phyloP scores from a whole-genome alignment of 2,888 invertebrate species.

The Heteromyza rotundicornis region DNA sequence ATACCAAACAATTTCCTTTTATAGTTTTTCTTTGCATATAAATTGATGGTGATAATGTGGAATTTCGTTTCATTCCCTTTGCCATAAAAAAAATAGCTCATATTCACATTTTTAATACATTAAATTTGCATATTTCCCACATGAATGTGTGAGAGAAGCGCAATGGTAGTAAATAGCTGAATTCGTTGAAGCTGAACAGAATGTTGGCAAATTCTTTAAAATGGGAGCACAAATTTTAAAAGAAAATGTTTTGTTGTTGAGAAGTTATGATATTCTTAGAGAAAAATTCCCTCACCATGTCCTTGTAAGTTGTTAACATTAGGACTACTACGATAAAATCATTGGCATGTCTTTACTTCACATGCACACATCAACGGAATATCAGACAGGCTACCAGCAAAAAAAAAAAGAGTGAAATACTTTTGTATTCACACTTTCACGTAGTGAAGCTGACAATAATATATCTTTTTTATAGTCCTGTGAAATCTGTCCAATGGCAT shows the following conservation, averaged over 20 bases:
- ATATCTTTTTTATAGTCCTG: too few relatives aligned
- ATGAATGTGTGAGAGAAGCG: neutral
- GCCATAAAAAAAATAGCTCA: slow-evolving; percentile 5
- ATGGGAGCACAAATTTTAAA: too few relatives aligned
- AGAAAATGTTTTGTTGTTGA: too few relatives aligned
- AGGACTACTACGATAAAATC: neutral
- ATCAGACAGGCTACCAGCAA: neutral
- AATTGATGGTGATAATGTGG: slow-evolving; percentile 31
- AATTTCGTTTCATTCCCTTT: slow-evolving; percentile 17
- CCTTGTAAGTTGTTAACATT: too few relatives aligned
- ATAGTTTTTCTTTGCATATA: slow-evolving; percentile 32
- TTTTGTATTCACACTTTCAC: too few relatives aligned
- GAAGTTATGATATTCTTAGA: too few relatives aligned
- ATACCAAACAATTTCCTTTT: slow-evolving; percentile 26
- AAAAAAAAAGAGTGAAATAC: neutral
- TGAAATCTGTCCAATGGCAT: too few relatives aligned
- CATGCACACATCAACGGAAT: neutral
- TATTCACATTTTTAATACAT: slow-evolving; percentile 22
- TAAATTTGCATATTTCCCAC: slow-evolving; percentile 21
- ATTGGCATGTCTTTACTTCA: neutral
- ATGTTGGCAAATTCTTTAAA: too few relatives aligned
- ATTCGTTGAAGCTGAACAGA: too few relatives aligned
- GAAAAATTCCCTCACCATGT: too few relatives aligned
- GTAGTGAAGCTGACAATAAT: too few relatives aligned
- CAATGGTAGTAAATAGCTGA: too few relatives aligned